Base-by-base conservation (phyloP, 2,888 invertebrate species). In the Conistra vaccinii region DNA sequence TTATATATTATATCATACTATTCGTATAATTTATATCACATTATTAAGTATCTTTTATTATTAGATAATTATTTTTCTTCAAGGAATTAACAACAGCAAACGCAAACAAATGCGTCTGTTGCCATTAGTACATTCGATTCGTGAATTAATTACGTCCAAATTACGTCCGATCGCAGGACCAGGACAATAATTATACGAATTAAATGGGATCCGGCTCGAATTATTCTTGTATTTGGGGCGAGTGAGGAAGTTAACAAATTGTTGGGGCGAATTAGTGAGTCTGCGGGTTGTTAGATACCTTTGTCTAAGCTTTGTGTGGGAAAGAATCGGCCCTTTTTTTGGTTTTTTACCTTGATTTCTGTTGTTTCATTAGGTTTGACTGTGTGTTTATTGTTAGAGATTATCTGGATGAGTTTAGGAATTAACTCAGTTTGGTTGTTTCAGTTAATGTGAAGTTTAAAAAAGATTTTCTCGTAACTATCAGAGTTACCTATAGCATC, bases 171-270 rank as follows among this genome's bases (percentile, higher is more conserved):
- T 72, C 48, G 63, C 45, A 14, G 60, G 53, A 68, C 35, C 75
- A 62, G 76, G 69, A 81, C 87, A 74, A 79, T 79, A 87, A 86
- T 82, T 85, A 82, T 74, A 74, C 78, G 77, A 83, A 83, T 83
- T 83, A 83, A 87, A 85, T 85, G 66, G 73, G 69, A 65, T 65
- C 62, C 23, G 72, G 51, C 51, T 85, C 74, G 75, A 70, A 76
- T 80, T 76, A 79, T 81, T 80, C 63, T 73, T 77, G 71, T 87
- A 83, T 85, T 80, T 72, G 76, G 76, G 39, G 55, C 57, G 58
- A 73, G 51, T 76, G 65, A 77, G 80, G 76, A 86, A 87, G 80
- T 82, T 87, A 78, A 83, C 80, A 79, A 87, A 87, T 87, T 74
- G 83, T 80, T 74, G 74, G 75, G 76, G 67, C 70, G 69, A 67